A percentile compares a stretch with the other conserved stretches of the same genome.
These are phyloP conservation scores for Oxygymnocypris stewartii DNA, from an alignment of 2,113 vertebrate species.

Conservation along the genomic window DNA sequence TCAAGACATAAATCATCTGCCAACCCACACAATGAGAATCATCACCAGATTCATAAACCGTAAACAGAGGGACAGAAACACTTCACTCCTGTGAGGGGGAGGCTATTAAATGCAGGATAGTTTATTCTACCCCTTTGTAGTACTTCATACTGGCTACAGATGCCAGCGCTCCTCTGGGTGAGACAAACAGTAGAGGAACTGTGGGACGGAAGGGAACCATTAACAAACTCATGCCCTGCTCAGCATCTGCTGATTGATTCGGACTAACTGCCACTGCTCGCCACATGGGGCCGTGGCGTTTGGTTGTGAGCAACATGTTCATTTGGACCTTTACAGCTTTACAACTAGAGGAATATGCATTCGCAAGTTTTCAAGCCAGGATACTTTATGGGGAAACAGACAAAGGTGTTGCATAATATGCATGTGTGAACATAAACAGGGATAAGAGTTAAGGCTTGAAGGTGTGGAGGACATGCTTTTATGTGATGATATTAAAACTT, in stretches of 20 bases:
- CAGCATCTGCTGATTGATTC: slow-evolving; percentile 22
- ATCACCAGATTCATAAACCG: slow-evolving; percentile 46
- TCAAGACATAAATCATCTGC: slow-evolving; percentile 43
- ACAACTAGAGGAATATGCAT: not conserved
- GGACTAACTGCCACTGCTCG: slow-evolving; percentile 14
- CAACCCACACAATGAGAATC: slow-evolving; percentile 19
- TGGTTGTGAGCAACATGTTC: not conserved
- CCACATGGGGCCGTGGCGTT: not conserved
- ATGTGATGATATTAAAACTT: slow-evolving; percentile 7
- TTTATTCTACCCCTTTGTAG: slow-evolving; percentile 35
- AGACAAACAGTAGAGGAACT: slow-evolving; percentile 9
- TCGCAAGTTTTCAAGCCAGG: not conserved
- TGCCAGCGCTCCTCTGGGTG: slow-evolving; percentile 16
- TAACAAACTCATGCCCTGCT: not conserved
- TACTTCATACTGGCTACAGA: slow-evolving; percentile 28
- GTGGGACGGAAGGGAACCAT: slow-evolving; percentile 4
- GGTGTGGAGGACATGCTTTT: slow-evolving; percentile 2
- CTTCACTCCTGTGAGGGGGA: slow-evolving; percentile 8
- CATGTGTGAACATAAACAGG: slow-evolving; percentile 17
- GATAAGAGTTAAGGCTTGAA: slow-evolving; percentile 5
- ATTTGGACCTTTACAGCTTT: not conserved
- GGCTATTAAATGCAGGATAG: slow-evolving; percentile 24
- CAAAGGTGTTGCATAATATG: slow-evolving; percentile 9
- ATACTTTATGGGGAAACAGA: slow-evolving; percentile 6
- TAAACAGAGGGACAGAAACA: slow-evolving; percentile 42